Evolutionary conservation across 2,113 vertebrate species (phyloP), one percentile per base, ranked within the genome.

Genomic region (Paradoxurus hermaphroditus): DNA sequence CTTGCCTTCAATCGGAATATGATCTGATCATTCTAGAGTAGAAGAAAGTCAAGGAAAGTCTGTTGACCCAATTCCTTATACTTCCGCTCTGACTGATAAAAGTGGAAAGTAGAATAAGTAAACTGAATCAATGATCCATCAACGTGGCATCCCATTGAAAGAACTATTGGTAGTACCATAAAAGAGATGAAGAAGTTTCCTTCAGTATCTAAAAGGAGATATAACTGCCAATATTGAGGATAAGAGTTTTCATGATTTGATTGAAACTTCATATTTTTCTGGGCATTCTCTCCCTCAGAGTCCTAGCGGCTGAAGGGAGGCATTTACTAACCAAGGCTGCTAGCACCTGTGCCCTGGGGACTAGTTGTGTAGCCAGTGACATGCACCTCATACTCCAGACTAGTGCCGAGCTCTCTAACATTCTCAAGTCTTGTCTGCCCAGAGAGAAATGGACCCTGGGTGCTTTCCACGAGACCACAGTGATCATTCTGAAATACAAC

Each of bases 401-500:
- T 23, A 18, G 27, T 53, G 19, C 23, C 1, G 39, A 41, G 62
- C 29, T 13, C n/a, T 7, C n/a, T 34, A 7, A 3, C 18, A n/a
- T 16, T 4, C 16, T 21, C 19, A 34, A 1, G 19, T 12, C 44
- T 31, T 49, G 7, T 68, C 49, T 67, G 6, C 7, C 13, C 5
- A 0, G 4, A 34, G 19, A 77, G 27, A 68, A 79, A 63, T 0
- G 7, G 1, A 5, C 3, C 49, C 19, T 1, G 1, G 11, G 8
- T 1, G 36, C 0, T 10, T 5, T 49, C 65, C 8, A 0, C 0
- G 13, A 11, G 25, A 56, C 44, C 0, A 0, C 18, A 25, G 6
- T 0, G 6, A 7, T 27, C 1, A 7, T 63, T 91, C 59, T 25
- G n/a, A 65, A 78, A 56, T 19, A 3, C 21, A 34, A 31, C 23